Percentiles rank a stretch among this genome's conserved stretches.
Evolutionary conservation across 2,113 vertebrate genomes (phyloP).

Genomic region (Lagenorhynchus albirostris): DNA sequence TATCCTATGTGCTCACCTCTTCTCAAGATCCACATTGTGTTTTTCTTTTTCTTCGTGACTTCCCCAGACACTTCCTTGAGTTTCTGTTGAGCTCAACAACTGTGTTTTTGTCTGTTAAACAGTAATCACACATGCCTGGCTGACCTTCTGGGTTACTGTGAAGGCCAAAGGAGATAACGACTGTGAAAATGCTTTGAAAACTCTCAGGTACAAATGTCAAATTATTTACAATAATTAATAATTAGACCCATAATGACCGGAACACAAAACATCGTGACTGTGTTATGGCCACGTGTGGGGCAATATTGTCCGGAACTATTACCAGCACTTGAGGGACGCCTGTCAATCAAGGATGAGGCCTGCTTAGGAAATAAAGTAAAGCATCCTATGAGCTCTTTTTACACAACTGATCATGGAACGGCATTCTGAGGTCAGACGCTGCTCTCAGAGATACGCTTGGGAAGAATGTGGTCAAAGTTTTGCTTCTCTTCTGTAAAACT

Average conservation of each 20-base stretch:
- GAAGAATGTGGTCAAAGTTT: too few species aligned
- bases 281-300: neutral
- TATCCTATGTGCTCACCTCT: neutral
- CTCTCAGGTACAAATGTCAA: neutral
- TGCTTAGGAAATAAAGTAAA: too few species aligned
- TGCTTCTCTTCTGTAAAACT: too few species aligned
- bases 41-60: neutral
- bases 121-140: neutral
- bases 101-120: neutral
- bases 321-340: neutral
- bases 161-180: neutral
- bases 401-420: too few species aligned
- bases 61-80: neutral
- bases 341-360: neutral
- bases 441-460: too few species aligned
- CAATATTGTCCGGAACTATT: neutral
- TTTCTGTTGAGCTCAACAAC: neutral
- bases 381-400: neutral
- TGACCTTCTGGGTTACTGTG: neutral
- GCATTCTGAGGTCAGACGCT: too few species aligned
- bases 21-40: neutral
- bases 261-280: neutral
- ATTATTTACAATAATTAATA: neutral
- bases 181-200: neutral
- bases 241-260: neutral